Percentiles rank a stretch among this genome's conserved stretches.
phyloP scores from a whole-genome alignment of 2,113 vertebrate genomes.

The Vidua chalybeata region DNA sequence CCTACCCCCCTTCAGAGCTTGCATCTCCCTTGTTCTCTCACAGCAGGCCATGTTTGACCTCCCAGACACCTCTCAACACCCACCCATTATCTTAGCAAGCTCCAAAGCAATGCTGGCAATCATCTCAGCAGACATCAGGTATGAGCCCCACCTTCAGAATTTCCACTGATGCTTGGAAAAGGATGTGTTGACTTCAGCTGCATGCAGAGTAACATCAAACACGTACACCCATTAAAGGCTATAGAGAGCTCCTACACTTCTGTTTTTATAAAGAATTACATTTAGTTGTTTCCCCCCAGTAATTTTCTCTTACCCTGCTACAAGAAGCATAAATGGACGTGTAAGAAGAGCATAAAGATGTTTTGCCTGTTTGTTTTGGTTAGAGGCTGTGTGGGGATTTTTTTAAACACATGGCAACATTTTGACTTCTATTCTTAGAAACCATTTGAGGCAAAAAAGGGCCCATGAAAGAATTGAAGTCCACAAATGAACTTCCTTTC shows the following conservation, averaged over 20 bases:
- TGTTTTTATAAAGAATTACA: not conserved
- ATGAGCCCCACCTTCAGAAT: not conserved
- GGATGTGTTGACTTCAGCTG: not conserved
- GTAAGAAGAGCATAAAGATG: not conserved
- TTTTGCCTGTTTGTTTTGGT: conserved; percentile 18
- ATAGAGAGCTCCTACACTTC: not conserved
- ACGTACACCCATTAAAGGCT: not conserved
- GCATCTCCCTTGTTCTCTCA: fast-evolving
- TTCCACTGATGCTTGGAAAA: not conserved
- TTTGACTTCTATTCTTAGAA: conserved; percentile 62
- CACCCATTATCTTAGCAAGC: not conserved
- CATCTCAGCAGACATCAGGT: not conserved
- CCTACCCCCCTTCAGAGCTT: not conserved
- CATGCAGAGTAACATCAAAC: not conserved
- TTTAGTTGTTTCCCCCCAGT: not conserved
- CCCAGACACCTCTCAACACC: not conserved
- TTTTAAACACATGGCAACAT: conserved; percentile 56
- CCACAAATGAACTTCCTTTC: conserved; percentile 52
- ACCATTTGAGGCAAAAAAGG: conserved; percentile 31
- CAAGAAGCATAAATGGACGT: not conserved
- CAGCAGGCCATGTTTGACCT: not conserved
- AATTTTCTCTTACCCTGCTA: not conserved
- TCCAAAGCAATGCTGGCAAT: not conserved
- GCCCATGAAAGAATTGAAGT: conserved; percentile 8
- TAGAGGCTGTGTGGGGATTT: not conserved